These are phyloP conservation scores for Limnephilus lunatus DNA, from an alignment of 2,888 invertebrate genomes.

Conservation along the genomic window DNA sequence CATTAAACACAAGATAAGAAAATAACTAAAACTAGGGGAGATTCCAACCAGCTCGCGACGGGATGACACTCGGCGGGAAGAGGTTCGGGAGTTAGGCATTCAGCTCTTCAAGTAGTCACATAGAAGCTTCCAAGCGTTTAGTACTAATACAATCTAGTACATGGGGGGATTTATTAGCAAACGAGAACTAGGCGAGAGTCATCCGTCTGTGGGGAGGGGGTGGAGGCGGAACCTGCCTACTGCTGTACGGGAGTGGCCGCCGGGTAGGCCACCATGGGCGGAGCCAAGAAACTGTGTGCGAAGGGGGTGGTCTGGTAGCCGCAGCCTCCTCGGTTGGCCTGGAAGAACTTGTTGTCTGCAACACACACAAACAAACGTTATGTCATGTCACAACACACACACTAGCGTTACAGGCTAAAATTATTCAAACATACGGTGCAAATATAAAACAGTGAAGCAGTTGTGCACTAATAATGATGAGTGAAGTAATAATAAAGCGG, in stretches of 20 bases:
- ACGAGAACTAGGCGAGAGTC: slow-evolving; percentile 62
- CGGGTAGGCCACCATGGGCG: slow-evolving; percentile 77
- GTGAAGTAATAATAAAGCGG: neutral
- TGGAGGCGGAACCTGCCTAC: slow-evolving; percentile 73
- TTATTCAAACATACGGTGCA: neutral
- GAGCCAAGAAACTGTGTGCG: slow-evolving; percentile 78
- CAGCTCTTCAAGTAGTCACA: slow-evolving; percentile 38
- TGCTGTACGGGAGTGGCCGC: slow-evolving; percentile 83
- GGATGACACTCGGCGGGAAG: slow-evolving; percentile 59
- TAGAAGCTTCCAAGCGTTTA: slow-evolving; percentile 19
- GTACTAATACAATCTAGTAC: slow-evolving; percentile 22
- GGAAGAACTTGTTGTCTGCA: slow-evolving; percentile 86
- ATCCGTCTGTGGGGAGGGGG: slow-evolving; percentile 54
- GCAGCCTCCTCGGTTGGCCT: slow-evolving; percentile 81
- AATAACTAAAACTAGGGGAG: slow-evolving; percentile 62
- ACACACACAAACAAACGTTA: slow-evolving; percentile 66
- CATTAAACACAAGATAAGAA: slow-evolving; percentile 61
- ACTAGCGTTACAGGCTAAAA: neutral
- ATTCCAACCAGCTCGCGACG: slow-evolving; percentile 63
- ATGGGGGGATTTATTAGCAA: slow-evolving; percentile 18
- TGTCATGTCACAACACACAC: neutral
- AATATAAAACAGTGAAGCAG: neutral
- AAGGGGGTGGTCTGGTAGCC: slow-evolving; percentile 84
- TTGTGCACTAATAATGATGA: neutral
- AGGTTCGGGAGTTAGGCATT: slow-evolving; percentile 8